Evolutionary conservation across 2,888 invertebrate genomes (phyloP), one percentile per base, ranked within the genome.

Genomic region (Helleia helle): DNA sequence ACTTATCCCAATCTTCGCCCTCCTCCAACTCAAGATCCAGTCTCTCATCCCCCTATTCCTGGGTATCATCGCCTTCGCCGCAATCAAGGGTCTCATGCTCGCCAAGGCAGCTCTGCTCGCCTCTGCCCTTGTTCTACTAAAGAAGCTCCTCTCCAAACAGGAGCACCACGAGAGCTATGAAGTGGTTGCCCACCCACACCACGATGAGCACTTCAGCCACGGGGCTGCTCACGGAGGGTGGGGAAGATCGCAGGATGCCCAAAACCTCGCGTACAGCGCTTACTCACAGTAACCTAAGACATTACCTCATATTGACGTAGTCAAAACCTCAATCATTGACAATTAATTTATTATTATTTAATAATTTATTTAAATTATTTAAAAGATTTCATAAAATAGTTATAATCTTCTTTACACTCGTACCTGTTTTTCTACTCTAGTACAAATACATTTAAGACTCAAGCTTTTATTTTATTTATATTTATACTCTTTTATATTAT

Each of bases 51-150:
- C 94, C 18, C 77, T 94, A 52, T 90, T 91, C 58, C 87, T 94
- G 43, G 94, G 75, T 26, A 71, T 84, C 61, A 88, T 94, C 58
- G 94, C 93, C 40, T 86, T 94, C 48, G 87, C 94, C 31, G 93
- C 94, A 28, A 88, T 94, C 87, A 94, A 95, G 87, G 94, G 94
- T 47, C 86, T 95, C 53, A 79, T 94, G 61, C 87, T 94, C 54
- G 93, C 93, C 57, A 95, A 95, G 86, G 89, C 94, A 47, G 94
- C 94, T 2, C 86, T 95, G 13, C 84, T 93, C 41, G 88, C 94
- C 49, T 90, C 93, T 38, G 89, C 88, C 44, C 87, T 94, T 46
- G 88, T 94, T 45, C 76, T 84, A 1, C 65, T 86, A 48, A 86
- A 86, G 75, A 94, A 94, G 62, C 85, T 94, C 3, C 74, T 93